Base-by-base conservation (phyloP, 2,888 invertebrate genomes). In the Phragmatobia fuliginosa region DNA sequence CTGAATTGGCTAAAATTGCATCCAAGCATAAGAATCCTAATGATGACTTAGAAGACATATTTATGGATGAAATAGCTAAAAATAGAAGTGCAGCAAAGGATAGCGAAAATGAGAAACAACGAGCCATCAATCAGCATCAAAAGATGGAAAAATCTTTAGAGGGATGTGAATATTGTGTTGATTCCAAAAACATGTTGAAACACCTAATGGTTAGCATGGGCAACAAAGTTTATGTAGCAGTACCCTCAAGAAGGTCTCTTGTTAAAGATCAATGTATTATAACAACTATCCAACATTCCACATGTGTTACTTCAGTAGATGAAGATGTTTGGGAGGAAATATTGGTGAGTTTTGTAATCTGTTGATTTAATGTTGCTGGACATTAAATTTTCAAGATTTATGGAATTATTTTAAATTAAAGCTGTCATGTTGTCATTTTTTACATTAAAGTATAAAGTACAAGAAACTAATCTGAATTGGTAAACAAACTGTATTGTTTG, bases 271-370 rank as follows among this genome's bases (percentile, higher is more conserved):
- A 99, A 87, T 99, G 97, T 85, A 92, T 98, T 65, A 97, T 99
- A 83, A 96, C 97, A 3, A 98, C 99, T 0, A 96, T 97, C 85
- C 96, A 97, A 79, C 99, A 99, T 91, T 94, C 96, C 0, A 88
- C 97, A 3, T 97, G 98, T 88, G 96, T 97, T 52, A 98, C 98
- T 0, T 96, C 97, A 76, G 87, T 99, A 59, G 99, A 99, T 93
- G 99, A 99, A 95, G 98, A 99, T 93, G 97, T 98, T 62, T 99
- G 98, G 98, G 96, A 96, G 71, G 99, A 99, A 94, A 96, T 99
- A 72, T 95, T 96, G 94, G 97, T 97, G 91, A 87, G 85, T 69
- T 31, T 14, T 28, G 2, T 59, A n/a, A 61, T 25, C 62, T 32
- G 10, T 38, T n/a, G n/a, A n/a, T n/a, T n/a, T n/a, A n/a, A n/a